Base-by-base conservation (phyloP, 2,888 invertebrate species). In the Theretra japonica region DNA sequence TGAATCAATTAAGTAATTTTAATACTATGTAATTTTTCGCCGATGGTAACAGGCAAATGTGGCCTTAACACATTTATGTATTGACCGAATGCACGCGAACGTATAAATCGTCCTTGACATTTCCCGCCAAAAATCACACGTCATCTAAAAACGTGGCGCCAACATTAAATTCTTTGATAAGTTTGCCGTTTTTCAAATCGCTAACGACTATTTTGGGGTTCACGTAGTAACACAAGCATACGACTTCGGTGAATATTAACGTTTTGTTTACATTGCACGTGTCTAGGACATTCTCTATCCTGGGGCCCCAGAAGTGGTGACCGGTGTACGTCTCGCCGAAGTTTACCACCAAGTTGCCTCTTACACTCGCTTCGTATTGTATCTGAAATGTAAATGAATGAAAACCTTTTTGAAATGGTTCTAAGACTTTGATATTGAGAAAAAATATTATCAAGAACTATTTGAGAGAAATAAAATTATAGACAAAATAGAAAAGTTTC, bases 201-300 rank as follows among this genome's bases (percentile, higher is more conserved):
- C 58, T 74, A n/a, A 76, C 71, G 3, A 75, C 73, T 7, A 74
- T 41, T 21, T 75, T 68, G 33, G 73, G 73, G 41, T 74, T 72
- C 0, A 79, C 65, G 3, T 75, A 76, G 62, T 72, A 75, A 11
- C 74, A 72, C 1, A 75, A 15, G 68, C 72, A 71, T 6, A 76
- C 58, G 2, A 73, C 7, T 41, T 74, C 70, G 19, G 62, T 71
- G 0, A 73, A 30, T 11, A 50, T 33, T 25, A 74, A 69, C 23
- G 62, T 69, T 2, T 72, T 76, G 1, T 56, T 69, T 11, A 73
- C 41, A 1, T 73, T 75, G 33, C 75, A 80, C 6, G 70, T 60
- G 23, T 69, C 15, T 28, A 75, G 30, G 11, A 75, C 72, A 8
- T 65, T 57, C 17, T 69, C 58, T 17, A 75, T 33, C 17, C 59